Base-by-base conservation (phyloP, 2,797 vertebrate genomes). In the Hippopotamyrus pictus region DNA sequence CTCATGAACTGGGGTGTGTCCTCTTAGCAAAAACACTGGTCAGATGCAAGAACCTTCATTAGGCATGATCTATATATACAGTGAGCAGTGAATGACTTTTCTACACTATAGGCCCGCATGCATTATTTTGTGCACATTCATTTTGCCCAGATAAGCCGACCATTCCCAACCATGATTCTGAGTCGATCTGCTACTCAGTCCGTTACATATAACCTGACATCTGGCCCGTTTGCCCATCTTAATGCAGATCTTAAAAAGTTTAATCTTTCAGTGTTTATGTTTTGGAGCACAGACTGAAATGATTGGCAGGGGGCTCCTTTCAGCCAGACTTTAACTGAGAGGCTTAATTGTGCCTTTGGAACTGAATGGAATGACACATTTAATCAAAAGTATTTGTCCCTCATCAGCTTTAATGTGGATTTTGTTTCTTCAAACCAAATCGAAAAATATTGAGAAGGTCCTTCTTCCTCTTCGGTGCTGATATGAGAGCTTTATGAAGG, bases 401-500 rank as follows among this genome's bases (percentile, higher is more conserved):
- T 84, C 53, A 51, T 87, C 85, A 37, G 51, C 85, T 87, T 51
- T 65, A 50, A 86, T 73, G 46, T 86, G 50, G 11, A 53, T 54
- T 53, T 62, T 86, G 1, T 53, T 53, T 6, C 51, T 73, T 69
- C 54, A 14, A n/a, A 6, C 41, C 57, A 12, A 51, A 41, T 86
- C 11, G 83, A 87, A 54, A 86, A 59, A 57, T 33, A 84, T 48
- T 46, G 44, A 44, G 48, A 53, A 93, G 93, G 92, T 91, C 90
- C 90, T 89, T 94, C 91, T 94, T 93, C 92, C 92, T 89, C 90
- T 92, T 92, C 93, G 93, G 92, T 91, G 92, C 92, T 93, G 93
- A 92, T 92, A 93, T 92, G 93, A 92, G 25, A 92, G 93, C 92
- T 95, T 94, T 93, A 92, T 93, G 92, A 89, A 91, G 91, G 69